Evolutionary conservation across 2,113 vertebrate genomes (phyloP), one percentile per base, ranked within the genome.

Genomic region (Petrocephalus microphthalmus): DNA sequence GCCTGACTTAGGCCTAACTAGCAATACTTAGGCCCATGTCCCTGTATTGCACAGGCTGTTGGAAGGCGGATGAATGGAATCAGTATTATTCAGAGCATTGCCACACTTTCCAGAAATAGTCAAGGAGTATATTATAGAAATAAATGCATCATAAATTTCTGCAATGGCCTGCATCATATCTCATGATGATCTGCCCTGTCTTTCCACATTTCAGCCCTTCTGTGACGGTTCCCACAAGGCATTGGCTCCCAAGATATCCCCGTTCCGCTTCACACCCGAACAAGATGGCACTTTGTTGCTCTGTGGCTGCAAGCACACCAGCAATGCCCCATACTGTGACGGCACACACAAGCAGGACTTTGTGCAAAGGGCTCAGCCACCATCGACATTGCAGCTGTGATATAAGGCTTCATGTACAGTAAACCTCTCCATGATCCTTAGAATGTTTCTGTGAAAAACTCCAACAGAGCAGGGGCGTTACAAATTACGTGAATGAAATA

Each of bases 251-350:
- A 93, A 91, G 86, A 87, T 96, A 54, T 20, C 92, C 17, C 95
- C 97, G 0, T 87, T 97, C 19, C 95, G 93, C 88, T 98, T 98
- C 94, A 95, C 90, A 20, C 91, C 92, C 0, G 78, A 94, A 6
- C 92, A 94, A 90, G 94, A 93, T 20, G 25, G 57, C 33, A 83
- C 4, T 0, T 93, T 92, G n/a, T 82, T 91, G 93, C 94, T 98
- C 0, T 98, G 97, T 0, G 96, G 96, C 83, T 97, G 97, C 89
- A 98, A 98, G 78, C 95, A 94, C 86, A 97, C 96, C 4, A 92
- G 91, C 87, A 93, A 67, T 1, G 91, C 95, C 1, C 97, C 97
- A 0, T 97, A 94, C 92, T 97, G 97, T 0, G 96, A 98, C 0
- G 96, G 97, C 15, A 95, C 96, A 19, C 97, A 98, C 91, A 95